Conservation (phyloP, 2,888 invertebrate species). For the Gibbula magus region DNA sequence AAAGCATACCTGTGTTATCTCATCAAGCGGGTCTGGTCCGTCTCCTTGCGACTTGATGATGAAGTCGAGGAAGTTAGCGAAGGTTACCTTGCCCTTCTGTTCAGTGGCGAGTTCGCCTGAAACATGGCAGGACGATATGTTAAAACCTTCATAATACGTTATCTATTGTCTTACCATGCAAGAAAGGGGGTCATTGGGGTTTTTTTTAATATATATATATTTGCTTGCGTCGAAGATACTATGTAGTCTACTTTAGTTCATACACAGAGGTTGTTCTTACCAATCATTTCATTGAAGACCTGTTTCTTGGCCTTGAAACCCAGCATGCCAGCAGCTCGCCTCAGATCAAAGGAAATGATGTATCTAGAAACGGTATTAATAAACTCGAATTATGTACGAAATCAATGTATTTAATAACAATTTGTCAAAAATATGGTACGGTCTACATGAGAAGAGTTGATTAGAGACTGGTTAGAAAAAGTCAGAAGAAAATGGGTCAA, state of each 20-base stretch:
- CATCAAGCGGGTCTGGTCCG: constrained; percentile 62
- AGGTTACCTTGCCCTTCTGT: constrained; percentile 51
- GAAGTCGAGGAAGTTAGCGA: constrained; percentile 58
- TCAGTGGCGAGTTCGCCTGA: constrained; percentile 53
- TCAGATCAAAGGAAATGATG: constrained; percentile 52
- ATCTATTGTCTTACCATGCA: no score
- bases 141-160: no score
- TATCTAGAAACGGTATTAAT: constrained; percentile 41
- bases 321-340: constrained; percentile 50
- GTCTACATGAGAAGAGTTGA: no score
- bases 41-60: constrained; percentile 59
- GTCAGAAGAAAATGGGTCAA: no score
- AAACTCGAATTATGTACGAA: neutral
- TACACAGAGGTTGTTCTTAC: constrained; percentile 31
- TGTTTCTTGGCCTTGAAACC: constrained; percentile 50
- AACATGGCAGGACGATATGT: neutral
- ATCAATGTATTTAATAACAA: no score
- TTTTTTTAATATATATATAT: no score
- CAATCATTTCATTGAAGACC: constrained; percentile 47
- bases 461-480: no score
- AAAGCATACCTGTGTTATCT: constrained; percentile 54
- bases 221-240: no score
- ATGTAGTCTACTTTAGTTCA: no score
- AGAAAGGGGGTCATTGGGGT: no score
- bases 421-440: no score